Conservation (phyloP, 1,140 invertebrate species). For the Dryas iulia region DNA sequence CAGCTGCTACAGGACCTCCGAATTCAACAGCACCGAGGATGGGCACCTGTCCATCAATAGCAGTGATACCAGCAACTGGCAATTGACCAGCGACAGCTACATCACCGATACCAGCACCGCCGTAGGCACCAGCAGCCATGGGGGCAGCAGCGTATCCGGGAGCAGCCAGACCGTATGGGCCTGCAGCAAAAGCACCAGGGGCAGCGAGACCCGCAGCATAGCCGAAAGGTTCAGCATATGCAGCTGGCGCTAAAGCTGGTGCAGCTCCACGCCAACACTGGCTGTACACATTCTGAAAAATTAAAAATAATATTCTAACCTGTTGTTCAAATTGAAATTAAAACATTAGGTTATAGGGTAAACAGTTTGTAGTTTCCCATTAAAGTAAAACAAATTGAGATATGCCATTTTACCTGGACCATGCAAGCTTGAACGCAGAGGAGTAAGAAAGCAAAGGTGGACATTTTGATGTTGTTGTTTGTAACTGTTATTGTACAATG, state of each 20-base stretch:
- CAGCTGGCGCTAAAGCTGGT: neutral
- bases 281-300: constrained; percentile 19
- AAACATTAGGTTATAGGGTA: too few relatives aligned
- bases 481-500: neutral
- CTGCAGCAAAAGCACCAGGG: neutral
- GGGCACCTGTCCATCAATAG: constrained; percentile 45
- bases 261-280: constrained; percentile 6
- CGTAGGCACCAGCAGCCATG: constrained; percentile 30
- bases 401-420: too few relatives aligned
- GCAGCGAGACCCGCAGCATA: neutral
- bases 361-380: too few relatives aligned
- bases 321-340: too few relatives aligned
- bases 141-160: neutral
- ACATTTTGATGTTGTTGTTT: neutral
- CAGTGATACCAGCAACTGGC: constrained; percentile 42
- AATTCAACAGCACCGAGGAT: constrained; percentile 47
- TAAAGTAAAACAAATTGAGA: too few relatives aligned
- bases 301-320: neutral
- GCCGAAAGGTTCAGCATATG: neutral
- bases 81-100: constrained; percentile 44
- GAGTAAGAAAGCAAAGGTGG: neutral
- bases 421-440: neutral
- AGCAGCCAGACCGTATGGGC: neutral
- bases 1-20: constrained; percentile 43
- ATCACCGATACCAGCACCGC: constrained; percentile 44